Percentiles rank a stretch among this genome's conserved stretches.
Conservation (phyloP, 2,888 invertebrate species). For the Synanthedon formicaeformis region DNA sequence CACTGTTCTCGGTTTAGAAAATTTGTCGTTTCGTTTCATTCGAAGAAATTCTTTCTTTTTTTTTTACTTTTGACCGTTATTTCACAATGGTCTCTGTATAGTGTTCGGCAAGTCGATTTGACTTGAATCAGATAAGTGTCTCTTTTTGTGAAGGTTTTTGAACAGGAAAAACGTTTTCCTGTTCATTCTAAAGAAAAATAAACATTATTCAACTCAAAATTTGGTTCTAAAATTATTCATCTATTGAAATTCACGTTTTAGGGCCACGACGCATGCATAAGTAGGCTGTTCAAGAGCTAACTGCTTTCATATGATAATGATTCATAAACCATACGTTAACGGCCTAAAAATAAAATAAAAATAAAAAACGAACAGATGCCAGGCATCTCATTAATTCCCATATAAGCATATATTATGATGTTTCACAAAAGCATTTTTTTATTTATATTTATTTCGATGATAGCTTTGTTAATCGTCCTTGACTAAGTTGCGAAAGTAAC, state of each 20-base stretch:
- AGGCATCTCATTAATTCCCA: constrained; percentile 18
- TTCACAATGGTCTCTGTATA: no score
- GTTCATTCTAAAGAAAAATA: background rate
- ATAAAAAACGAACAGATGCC: constrained; percentile 18
- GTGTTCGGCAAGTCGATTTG: no score
- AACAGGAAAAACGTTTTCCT: no score
- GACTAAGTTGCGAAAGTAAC: constrained; percentile 46
- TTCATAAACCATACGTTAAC: constrained; percentile 17
- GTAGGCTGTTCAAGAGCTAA: background rate
- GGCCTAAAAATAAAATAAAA: constrained; percentile 26
- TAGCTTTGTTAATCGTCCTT: constrained; percentile 56
- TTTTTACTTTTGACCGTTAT: no score
- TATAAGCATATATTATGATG: constrained; percentile 38
- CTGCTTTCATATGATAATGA: constrained; percentile 8
- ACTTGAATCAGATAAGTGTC: no score
- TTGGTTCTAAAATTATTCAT: constrained; percentile 1
- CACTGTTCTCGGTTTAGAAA: no score
- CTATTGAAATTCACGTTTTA: background rate
- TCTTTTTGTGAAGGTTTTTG: no score
- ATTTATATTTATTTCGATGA: constrained; percentile 29
- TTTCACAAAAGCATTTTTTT: constrained; percentile 30
- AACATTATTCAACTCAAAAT: background rate
- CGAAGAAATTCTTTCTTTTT: no score
- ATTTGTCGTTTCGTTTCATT: no score
- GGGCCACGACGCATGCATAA: background rate